A percentile compares a stretch with the other conserved stretches of the same genome.
Evolutionary conservation across 2,797 vertebrate genomes (phyloP).

Genomic region (Thunnus albacares): DNA sequence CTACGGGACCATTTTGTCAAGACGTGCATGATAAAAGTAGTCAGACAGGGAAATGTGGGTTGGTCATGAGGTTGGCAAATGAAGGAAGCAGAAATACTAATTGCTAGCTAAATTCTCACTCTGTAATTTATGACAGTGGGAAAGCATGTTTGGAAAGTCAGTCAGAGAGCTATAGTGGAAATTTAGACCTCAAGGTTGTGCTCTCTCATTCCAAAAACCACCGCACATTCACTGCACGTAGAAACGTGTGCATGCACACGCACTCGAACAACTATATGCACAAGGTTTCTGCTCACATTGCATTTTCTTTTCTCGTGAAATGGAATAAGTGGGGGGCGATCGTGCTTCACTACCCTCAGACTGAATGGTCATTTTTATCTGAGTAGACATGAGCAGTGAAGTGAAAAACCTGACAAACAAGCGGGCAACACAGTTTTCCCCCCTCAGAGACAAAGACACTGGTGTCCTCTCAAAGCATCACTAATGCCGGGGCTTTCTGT

Average conservation of each 20-base stretch:
- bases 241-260: slow-evolving; percentile 26
- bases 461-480: slow-evolving; percentile 75
- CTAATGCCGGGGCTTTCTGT: slow-evolving; percentile 54
- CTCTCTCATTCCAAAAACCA: slow-evolving; percentile 74
- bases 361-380: slow-evolving; percentile 79
- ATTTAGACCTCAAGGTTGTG: slow-evolving; percentile 75
- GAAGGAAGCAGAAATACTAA: slow-evolving; percentile 71
- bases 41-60: slow-evolving; percentile 59
- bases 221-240: slow-evolving; percentile 56
- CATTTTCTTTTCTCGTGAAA: slow-evolving; percentile 65
- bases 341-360: slow-evolving; percentile 50
- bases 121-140: slow-evolving; percentile 80
- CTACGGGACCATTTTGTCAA: slow-evolving; percentile 41
- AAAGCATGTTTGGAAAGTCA: slow-evolving; percentile 66
- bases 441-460: slow-evolving; percentile 76
- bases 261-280: slow-evolving; percentile 41
- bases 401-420: slow-evolving; percentile 82
- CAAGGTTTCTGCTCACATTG: slow-evolving; percentile 62
- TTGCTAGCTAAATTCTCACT: slow-evolving; percentile 74
- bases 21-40: slow-evolving; percentile 52
- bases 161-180: slow-evolving; percentile 60
- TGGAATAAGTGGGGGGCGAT: slow-evolving; percentile 47
- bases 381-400: slow-evolving; percentile 79
- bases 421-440: slow-evolving; percentile 57
- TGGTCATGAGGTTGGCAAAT: slow-evolving; percentile 67